Evolutionary conservation across 2,888 invertebrate genomes (phyloP), one percentile per base, ranked within the genome.

Genomic region (Cantharis flavilabris): DNA sequence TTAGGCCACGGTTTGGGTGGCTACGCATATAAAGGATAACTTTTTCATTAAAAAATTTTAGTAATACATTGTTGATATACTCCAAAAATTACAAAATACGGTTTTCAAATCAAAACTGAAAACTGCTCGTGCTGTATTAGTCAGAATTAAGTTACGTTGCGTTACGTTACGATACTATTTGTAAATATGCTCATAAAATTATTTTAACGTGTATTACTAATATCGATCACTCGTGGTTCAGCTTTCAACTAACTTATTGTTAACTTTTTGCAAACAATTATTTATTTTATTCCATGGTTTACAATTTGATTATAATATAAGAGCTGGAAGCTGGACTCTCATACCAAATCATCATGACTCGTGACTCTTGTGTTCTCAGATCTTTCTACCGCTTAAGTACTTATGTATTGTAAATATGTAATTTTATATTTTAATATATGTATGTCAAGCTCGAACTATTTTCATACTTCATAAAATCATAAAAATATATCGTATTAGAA

Each of bases 301-400:
- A 72, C 18, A 30, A 69, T 69, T 14, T 69, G 72, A 30, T 76
- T 76, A 16, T 33, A 16, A 16, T 16, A 20, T 69, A 71, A 33
- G 11, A 20, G 49, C 63, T 30, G 72, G 71, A 71, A 23, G n/a
- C 64, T 30, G 20, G 82, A 84, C 83, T 83, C 84, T 84, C 82
- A 84, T 82, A 83, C 83, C 84, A 83, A 83, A 83, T 84, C 74
- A 78, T 80, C 74, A 78, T 80, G 77, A 71, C 71, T 70, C 70
- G 65, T 73, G 75, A 72, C 69, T 73, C 69, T 77, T 78, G 73
- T 79, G 71, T 80, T 73, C 75, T 80, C 77, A 74, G 16, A 74
- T 79, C 69, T 73, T 80, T 77, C 74, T 79, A 69, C 62, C 62
- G 78, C 77, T 80, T 75, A 71, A 67, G 65, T 67, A 67, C 70